Evolutionary conservation across 2,888 invertebrate genomes (phyloP).

Genomic region (Drosophila bunnanda): DNA sequence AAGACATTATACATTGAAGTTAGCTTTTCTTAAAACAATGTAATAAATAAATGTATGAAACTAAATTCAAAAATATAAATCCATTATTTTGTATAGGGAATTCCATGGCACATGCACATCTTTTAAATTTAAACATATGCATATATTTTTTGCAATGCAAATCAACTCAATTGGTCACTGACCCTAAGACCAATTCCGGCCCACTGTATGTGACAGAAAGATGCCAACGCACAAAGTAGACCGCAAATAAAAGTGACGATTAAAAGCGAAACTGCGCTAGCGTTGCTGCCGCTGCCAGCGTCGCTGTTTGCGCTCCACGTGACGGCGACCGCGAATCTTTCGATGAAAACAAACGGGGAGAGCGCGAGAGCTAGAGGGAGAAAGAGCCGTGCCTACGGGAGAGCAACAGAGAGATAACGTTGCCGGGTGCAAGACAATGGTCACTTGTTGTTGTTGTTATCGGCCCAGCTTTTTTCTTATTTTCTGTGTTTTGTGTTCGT

Average conservation of each 20-base stretch:
- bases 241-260: constrained; percentile 74
- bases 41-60: too few species aligned
- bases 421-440: constrained; percentile 27
- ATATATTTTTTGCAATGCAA: neutral
- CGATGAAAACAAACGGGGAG: constrained; percentile 59
- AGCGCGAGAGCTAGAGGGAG: constrained; percentile 29
- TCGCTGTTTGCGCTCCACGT: constrained; percentile 58
- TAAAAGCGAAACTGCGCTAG: constrained; percentile 61
- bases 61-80: too few species aligned
- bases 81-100: neutral
- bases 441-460: constrained; percentile 21
- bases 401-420: constrained; percentile 7
- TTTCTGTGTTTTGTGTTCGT: neutral
- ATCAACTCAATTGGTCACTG: neutral
- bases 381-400: neutral
- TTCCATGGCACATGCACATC: neutral
- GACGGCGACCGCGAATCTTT: constrained; percentile 55
- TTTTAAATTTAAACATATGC: neutral
- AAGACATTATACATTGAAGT: too few species aligned
- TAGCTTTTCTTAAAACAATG: too few species aligned
- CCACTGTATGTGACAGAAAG: constrained; percentile 52
- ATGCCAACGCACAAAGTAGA: constrained; percentile 44
- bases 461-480: constrained; percentile 5
- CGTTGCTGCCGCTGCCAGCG: constrained; percentile 17
- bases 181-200: neutral